Conservation (phyloP, 2,888 invertebrate species). For the Nephrotoma appendiculata region DNA sequence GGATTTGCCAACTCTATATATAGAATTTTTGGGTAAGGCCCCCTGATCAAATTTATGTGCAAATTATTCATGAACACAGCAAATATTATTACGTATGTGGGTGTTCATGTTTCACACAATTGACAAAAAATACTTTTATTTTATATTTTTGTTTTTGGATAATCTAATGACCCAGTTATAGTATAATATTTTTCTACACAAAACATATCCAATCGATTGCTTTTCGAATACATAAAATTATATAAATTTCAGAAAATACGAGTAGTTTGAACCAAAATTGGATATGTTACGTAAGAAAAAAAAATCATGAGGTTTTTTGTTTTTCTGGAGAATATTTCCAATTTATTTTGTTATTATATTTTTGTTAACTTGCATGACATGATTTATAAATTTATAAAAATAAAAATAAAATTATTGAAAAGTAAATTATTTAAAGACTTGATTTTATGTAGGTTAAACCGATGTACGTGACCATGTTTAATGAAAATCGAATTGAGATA, state of each 20-base stretch:
- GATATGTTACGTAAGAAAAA: neutral
- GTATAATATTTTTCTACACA: neutral
- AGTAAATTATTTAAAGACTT: neutral
- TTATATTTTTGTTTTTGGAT: neutral
- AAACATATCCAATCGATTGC: neutral
- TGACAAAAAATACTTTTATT: neutral
- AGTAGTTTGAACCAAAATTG: neutral
- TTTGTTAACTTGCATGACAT: neutral
- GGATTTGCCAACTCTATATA: too few species aligned
- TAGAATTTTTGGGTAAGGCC: neutral
- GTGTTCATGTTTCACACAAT: neutral
- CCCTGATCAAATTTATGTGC: neutral
- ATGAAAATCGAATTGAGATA: neutral
- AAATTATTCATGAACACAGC: neutral
- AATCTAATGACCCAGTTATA: neutral
- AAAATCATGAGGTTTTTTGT: neutral
- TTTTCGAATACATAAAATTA: neutral
- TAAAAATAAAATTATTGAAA: neutral
- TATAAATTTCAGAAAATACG: neutral
- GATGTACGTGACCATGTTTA: neutral
- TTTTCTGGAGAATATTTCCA: neutral
- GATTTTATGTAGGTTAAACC: neutral
- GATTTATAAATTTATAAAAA: neutral
- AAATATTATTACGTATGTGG: neutral
- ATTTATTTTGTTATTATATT: neutral